Base-by-base conservation (phyloP, 2,888 invertebrate species). In the Marronus borbonicus region DNA sequence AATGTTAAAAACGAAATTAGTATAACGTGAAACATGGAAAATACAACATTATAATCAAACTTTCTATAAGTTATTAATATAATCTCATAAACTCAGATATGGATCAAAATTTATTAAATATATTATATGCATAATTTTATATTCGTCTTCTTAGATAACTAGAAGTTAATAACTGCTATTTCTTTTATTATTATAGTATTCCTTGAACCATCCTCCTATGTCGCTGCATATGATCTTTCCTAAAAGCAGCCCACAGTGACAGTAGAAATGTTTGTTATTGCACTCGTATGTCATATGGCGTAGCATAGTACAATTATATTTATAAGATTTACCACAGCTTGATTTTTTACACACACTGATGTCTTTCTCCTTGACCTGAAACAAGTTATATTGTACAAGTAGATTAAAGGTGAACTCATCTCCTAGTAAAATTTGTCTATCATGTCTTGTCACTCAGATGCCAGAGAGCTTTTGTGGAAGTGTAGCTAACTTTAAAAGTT, bases 211-310 rank as follows among this genome's bases (percentile, higher is more conserved):
- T 39, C 8, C 17, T 62, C 70, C 72, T 65, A 52, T 77, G 77
- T 17, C 77, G 69, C 49, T 44, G 60, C 52, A 77, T 60, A 24
- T 77, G 77, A 44, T 77, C 77, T 24, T 77, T 77, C 12, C 77
- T 52, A 52, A 72, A 72, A 17, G 77, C 77, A 10, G 72, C 20
- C 65, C 65, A 52, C 77, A 77, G 3, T 64, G 1, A 52, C 77
- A 77, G 2, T 64, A 31, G 31, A 77, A 77, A 28, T 70, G 72
- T 36, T 52, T 77, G 31, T 62, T 77, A 14, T 24, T 69, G 52
- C 78, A 78, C 52, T 78, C 78, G 20, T 76, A 78, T 69, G 64
- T 78, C 20, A 60, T 39, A 39, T 78, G 78, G 39, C 78, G 74
- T 4, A 14, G 50, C 58, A 69, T 66, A 5, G 65, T 76, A 14